Conservation (phyloP, 2,888 invertebrate species). For the Ethmia dodecea region DNA sequence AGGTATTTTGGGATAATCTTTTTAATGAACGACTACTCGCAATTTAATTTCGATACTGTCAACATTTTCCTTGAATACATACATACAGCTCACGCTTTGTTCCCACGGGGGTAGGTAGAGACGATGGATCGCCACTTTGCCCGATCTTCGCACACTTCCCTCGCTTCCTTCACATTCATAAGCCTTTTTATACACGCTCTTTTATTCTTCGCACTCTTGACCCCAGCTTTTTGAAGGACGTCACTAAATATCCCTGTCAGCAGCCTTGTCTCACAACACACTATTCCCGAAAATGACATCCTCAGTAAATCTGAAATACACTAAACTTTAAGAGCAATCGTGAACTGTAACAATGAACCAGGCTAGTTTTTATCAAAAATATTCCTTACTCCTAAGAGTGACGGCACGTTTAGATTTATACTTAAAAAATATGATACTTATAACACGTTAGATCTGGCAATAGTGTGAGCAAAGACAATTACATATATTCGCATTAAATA, state of each 20-base stretch:
- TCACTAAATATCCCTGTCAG: conserved; percentile 1
- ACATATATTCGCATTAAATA: conserved; percentile 6
- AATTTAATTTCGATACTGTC: too few relatives aligned
- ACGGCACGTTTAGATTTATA: conserved; percentile 12
- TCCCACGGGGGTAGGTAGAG: too few relatives aligned
- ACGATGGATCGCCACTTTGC: too few relatives aligned
- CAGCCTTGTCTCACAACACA: background rate
- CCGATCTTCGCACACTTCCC: too few relatives aligned
- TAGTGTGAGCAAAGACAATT: conserved; percentile 10
- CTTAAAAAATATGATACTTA: too few relatives aligned
- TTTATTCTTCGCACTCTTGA: too few relatives aligned
- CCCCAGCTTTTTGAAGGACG: too few relatives aligned
- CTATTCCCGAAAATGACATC: background rate
- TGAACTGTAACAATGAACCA: background rate
- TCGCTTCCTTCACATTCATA: too few relatives aligned
- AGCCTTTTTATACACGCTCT: too few relatives aligned
- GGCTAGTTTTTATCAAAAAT: conserved; percentile 11
- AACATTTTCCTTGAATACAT: conserved; percentile 4
- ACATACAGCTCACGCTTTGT: too few relatives aligned
- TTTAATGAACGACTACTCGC: too few relatives aligned
- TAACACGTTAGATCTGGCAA: conserved; percentile 5
- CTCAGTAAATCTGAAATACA: background rate
- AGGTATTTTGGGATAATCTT: too few relatives aligned
- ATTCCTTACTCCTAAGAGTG: conserved; percentile 8
- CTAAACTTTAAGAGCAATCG: background rate